Evolutionary conservation across 2,888 invertebrate genomes (phyloP), one percentile per base, ranked within the genome.

Genomic region (Agrochola litura): DNA sequence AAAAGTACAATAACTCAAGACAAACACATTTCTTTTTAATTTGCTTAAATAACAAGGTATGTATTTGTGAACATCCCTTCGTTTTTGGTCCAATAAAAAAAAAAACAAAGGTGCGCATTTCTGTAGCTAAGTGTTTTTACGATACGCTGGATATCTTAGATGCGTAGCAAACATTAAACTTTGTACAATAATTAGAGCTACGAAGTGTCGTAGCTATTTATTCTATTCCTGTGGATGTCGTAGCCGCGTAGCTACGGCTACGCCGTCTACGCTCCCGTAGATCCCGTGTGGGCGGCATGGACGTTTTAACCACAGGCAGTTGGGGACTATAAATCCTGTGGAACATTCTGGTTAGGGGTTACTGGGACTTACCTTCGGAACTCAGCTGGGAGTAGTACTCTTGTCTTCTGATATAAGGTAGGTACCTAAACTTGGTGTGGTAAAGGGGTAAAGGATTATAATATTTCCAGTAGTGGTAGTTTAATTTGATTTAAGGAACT

Each of bases 181-280:
- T 25, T 46, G 19, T 30, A 22, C 19, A 63, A 49, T 66, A 43
- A 63, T 81, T 43, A 56, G 25, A 30, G 67, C 66, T 81, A 81
- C 74, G 60, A 49, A 56, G 58, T 69, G 56, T 14, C 72, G 64
- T 78, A 81, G 81, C 30, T 25, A 30, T 41, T 69, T 37, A 79
- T 46, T 82, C n/a, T 2, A 56, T 41, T 56, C 43, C 22, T 60
- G 65, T 69, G 80, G 65, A 82, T 60, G 10, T 70, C 54, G 80
- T 84, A 74, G 82, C 64, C 3, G 67, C 80, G 82, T 79, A 71
- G 84, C 84, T 52, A 49, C 12, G 25, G 49, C 19, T 81, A 83
- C 81, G 66, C 43, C 12, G 73, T 49, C 82, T 82, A 82, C 82
- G 73, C 52, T 73, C 73, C 73, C 84, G 70, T 79, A 84, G 84